Evolutionary conservation across 2,797 vertebrate species (phyloP).

Genomic region (Gila robusta): DNA sequence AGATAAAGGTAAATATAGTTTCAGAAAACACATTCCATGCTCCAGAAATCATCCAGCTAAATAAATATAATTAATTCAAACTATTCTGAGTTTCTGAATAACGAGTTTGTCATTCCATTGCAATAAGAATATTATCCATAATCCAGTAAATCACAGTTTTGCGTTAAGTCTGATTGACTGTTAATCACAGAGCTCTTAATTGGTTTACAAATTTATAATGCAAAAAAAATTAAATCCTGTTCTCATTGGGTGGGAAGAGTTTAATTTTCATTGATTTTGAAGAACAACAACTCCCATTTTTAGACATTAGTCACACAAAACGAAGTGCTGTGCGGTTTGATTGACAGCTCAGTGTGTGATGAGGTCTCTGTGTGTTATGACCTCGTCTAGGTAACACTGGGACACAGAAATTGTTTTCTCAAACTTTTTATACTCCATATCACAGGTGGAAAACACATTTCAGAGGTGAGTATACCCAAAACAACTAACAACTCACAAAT

Average conservation of each 20-base stretch:
- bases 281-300: conserved; percentile 47
- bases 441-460: too few relatives aligned
- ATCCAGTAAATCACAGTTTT: conserved; percentile 62
- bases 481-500: too few relatives aligned
- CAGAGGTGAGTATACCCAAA: too few relatives aligned
- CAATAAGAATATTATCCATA: conserved; percentile 55
- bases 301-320: conserved; percentile 38
- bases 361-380: too few relatives aligned
- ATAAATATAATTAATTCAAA: conserved; percentile 33
- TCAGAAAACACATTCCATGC: too few relatives aligned
- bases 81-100: conserved; percentile 58
- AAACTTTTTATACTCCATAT: too few relatives aligned
- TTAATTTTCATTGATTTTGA: conserved; percentile 21
- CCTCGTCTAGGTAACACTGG: too few relatives aligned
- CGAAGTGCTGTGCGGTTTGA: not conserved
- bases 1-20: conserved; percentile 16
- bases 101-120: conserved; percentile 55
- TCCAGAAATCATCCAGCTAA: not conserved
- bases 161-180: conserved; percentile 54
- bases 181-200: conserved; percentile 61
- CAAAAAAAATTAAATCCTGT: not conserved
- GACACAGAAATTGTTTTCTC: too few relatives aligned
- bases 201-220: conserved; percentile 51
- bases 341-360: too few relatives aligned
- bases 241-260: conserved; percentile 45